phyloP scores from a whole-genome alignment of 2,888 invertebrate genomes.

The Stenotaenia linearis region DNA sequence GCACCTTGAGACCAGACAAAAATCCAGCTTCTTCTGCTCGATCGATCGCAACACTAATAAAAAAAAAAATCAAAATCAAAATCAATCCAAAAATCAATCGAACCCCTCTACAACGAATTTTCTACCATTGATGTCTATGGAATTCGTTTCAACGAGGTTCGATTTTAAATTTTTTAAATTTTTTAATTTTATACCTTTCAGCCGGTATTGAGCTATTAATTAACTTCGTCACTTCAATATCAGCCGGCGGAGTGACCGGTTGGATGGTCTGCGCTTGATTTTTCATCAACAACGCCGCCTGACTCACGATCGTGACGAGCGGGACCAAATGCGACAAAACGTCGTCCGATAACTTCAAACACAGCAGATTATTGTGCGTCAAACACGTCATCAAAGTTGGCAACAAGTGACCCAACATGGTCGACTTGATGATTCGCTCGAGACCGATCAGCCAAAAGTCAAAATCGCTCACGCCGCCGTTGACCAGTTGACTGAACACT shows the following conservation, averaged over 20 bases:
- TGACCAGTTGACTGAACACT: conserved; percentile 42
- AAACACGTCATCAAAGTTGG: conserved; percentile 45
- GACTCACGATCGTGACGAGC: conserved; percentile 45
- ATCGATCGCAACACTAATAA: not conserved
- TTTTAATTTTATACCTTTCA: not conserved
- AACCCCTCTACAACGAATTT: no score
- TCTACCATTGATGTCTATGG: no score
- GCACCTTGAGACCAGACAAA: conserved; percentile 45
- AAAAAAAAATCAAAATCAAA: not conserved
- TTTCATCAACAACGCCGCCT: conserved; percentile 37
- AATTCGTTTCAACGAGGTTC: no score
- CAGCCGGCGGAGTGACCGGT: conserved; percentile 3
- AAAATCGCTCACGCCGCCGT: conserved; percentile 40
- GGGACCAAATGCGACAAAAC: conserved; percentile 45
- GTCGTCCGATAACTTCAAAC: conserved; percentile 42
- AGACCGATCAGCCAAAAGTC: conserved; percentile 43
- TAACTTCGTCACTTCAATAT: not conserved
- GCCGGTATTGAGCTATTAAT: conserved; percentile 5
- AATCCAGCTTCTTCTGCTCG: conserved; percentile 44
- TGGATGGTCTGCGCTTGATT: conserved; percentile 17
- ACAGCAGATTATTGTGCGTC: conserved; percentile 44
- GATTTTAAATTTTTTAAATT: no score
- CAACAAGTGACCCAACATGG: conserved; percentile 45
- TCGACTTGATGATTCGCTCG: conserved; percentile 45
- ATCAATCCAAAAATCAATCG: not conserved